Base-by-base conservation (phyloP, 2,888 invertebrate species). In the Lathronympha strigana region DNA sequence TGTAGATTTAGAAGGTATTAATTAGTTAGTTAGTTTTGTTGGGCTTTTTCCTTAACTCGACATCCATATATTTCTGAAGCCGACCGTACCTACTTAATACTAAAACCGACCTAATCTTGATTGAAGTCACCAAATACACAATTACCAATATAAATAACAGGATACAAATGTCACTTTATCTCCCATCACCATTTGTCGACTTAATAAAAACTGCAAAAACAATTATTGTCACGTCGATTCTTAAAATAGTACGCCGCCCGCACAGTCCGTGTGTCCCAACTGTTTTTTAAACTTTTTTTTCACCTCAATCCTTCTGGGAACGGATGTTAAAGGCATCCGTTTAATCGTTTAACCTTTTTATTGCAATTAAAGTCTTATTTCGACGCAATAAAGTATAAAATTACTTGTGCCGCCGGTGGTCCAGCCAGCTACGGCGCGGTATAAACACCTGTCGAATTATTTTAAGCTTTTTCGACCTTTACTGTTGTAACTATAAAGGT, bases 221-320 rank as follows among this genome's bases (percentile, higher is more conserved):
- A 36, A 19, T n/a, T 25, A 57, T 45, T 23, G 23, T 58, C 15
- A 43, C 19, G 43, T 31, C 19, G 19, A 31, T 47, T 47, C 15
- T 23, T 49, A 15, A 36, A 38, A 36, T 50, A 53, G 51, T 36
- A 5, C 33, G 49, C 40, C 47, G 36, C 31, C 57, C 58, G 60
- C 31, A 11, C 51, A 9, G 11, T 9, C 53, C 8, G 55, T 67
- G 63, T 60, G 61, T 61, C 53, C 49, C 21, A 49, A 49, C 23
- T n/a, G n/a, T 55, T 61, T 68, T 61, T 67, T 43, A 13, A 40
- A 4, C n/a, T 78, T 82, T 82, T 76, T 84, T 78, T 73, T 76
- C 73, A 72, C 77, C 78, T 75, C 83, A 82, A 83, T 86, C 85
- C 84, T 88, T 87, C 87, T 90, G 90, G 83, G 90, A 90, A 89